Evolutionary conservation across 2,113 vertebrate species (phyloP).

Genomic region (Gymnogyps californianus): DNA sequence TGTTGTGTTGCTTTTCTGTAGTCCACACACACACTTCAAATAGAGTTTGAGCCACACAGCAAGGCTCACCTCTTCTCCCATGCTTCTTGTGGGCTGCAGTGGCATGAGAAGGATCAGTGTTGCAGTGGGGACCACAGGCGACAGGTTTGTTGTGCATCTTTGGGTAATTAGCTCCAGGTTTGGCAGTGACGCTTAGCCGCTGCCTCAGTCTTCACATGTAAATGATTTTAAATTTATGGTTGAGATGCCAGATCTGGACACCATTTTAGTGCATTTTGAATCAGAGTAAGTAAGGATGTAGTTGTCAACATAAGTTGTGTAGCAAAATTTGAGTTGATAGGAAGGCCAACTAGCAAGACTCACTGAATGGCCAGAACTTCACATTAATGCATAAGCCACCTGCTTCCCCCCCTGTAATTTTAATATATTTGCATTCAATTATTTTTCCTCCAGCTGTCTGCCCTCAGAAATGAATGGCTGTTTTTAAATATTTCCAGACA

Average conservation of each 20-base stretch:
- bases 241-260: not conserved
- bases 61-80: not conserved
- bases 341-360: not conserved
- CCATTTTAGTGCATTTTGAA: not conserved
- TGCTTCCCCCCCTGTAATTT: not conserved
- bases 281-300: not conserved
- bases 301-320: not conserved
- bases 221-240: not conserved
- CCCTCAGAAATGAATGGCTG: not conserved
- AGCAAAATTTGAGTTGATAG: not conserved
- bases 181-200: not conserved
- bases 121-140: not conserved
- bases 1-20: not conserved
- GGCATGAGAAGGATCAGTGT: not conserved
- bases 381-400: not conserved
- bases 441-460: not conserved
- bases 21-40: not conserved
- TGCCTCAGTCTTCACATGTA: not conserved
- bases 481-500: not conserved
- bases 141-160: not conserved
- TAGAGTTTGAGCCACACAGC: not conserved
- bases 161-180: not conserved
- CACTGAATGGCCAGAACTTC: not conserved
- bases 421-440: not conserved
- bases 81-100: not conserved